phyloP scores from a whole-genome alignment of 37 sponge, comb jelly and placozoan species.

The Beroe ovata region DNA sequence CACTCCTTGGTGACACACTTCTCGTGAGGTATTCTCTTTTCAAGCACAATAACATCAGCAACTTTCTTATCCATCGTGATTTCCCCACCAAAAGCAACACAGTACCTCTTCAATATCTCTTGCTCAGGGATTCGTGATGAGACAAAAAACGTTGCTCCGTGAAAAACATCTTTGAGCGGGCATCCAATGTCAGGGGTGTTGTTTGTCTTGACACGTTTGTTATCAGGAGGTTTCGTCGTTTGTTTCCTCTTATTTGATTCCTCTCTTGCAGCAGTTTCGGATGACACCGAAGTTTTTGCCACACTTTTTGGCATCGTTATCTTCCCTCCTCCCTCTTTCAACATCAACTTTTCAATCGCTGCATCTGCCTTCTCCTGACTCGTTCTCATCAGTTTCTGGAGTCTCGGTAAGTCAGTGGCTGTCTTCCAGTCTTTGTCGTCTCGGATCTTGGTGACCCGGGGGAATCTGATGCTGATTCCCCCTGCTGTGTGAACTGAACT shows the following conservation, averaged over 20 bases:
- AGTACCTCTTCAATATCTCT: constrained; percentile 30
- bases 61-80: background rate
- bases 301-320: background rate
- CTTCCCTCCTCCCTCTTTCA: constrained; percentile 62
- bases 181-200: background rate
- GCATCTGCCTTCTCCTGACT: constrained; percentile 58
- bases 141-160: constrained; percentile 32
- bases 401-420: constrained; percentile 85
- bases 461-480: constrained; percentile 94
- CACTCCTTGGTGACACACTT: constrained; percentile 37
- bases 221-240: too few species aligned
- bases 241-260: too few species aligned
- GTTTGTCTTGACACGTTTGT: background rate
- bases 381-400: constrained; percentile 71
- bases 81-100: constrained; percentile 68
- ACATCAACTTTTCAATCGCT: constrained; percentile 35
- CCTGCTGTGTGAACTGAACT: constrained; percentile 90
- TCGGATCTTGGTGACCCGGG: constrained; percentile 90
- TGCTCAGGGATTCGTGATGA: constrained; percentile 37
- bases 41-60: constrained; percentile 7
- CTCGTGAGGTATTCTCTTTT: background rate
- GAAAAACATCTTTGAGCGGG: constrained; percentile 43
- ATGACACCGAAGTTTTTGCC: too few species aligned
- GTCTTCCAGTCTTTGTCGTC: constrained; percentile 95
- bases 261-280: too few species aligned